A percentile compares a stretch with the other conserved stretches of the same genome.
Conservation (phyloP, 2,113 vertebrate genomes). For the Megaceryle maxima region DNA sequence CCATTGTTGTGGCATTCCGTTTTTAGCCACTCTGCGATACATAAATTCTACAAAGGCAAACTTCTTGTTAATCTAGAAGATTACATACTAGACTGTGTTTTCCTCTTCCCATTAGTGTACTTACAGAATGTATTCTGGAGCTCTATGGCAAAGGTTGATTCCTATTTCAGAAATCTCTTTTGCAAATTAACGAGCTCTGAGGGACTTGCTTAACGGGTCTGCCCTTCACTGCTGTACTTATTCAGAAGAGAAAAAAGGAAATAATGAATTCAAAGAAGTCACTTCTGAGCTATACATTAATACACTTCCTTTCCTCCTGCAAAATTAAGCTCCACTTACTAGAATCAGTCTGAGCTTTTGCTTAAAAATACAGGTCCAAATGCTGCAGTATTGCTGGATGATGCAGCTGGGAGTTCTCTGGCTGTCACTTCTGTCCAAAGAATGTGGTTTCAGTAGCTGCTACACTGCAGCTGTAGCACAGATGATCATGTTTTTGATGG, state of each 20-base stretch:
- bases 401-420: neutral
- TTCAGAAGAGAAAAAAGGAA: neutral
- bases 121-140: no score
- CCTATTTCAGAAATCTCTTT: neutral
- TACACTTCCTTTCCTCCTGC: neutral
- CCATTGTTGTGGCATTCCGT: neutral
- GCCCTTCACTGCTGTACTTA: no score
- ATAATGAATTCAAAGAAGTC: neutral
- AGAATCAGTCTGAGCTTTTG: neutral
- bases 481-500: neutral
- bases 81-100: no score
- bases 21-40: neutral
- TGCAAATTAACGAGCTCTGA: neutral
- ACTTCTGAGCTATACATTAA: neutral
- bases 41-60: neutral
- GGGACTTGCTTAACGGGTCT: neutral
- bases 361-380: neutral
- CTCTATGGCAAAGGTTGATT: neutral
- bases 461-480: fast-evolving
- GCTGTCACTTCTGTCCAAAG: neutral
- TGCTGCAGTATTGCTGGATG: neutral
- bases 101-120: no score
- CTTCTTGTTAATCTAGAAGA: neutral
- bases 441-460: neutral
- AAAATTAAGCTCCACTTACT: neutral